A percentile compares a stretch with the other conserved stretches of the same genome.
phyloP scores from a whole-genome alignment of 2,797 vertebrate genomes.

The Chelidonichthys spinosus region DNA sequence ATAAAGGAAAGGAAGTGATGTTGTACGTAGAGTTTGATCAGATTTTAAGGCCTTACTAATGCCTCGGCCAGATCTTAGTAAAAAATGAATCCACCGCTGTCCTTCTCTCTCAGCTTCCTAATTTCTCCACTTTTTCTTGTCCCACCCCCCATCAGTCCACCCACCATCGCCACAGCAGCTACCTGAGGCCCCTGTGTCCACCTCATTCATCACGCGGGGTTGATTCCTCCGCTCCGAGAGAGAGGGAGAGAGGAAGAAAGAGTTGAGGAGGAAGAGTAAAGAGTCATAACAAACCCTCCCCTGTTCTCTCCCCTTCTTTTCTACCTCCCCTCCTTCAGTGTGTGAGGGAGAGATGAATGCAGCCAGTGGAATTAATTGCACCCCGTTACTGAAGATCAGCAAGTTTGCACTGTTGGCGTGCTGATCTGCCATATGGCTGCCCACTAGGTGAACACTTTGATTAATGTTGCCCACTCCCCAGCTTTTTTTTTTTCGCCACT shows the following conservation, averaged over 20 bases:
- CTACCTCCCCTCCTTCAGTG: constrained; percentile 69
- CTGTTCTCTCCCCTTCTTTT: constrained; percentile 82
- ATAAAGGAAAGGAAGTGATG: not conserved
- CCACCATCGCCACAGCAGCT: constrained; percentile 90
- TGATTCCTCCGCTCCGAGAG: constrained; percentile 90
- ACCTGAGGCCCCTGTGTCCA: constrained; percentile 92
- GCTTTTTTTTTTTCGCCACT: constrained; percentile 76
- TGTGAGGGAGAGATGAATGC: constrained; percentile 97
- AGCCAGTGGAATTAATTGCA: constrained; percentile 99
- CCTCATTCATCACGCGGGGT: constrained; percentile 98
- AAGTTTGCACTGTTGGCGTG: constrained; percentile 99
- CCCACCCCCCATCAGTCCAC: constrained; percentile 78
- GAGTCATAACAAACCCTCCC: constrained; percentile 91
- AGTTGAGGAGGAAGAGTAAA: constrained; percentile 76
- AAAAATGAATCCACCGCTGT: constrained; percentile 29
- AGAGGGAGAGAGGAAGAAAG: constrained; percentile 69
- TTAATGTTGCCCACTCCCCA: constrained; percentile 97
- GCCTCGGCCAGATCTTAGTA: not conserved
- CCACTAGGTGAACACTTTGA: constrained; percentile 99
- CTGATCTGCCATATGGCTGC: constrained; percentile 99
- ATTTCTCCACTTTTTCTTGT: constrained; percentile 60
- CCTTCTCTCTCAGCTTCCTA: constrained; percentile 44
- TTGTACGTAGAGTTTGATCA: not conserved
- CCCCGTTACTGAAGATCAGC: constrained; percentile 99
- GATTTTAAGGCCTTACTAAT: constrained; percentile 26